Base-by-base conservation (phyloP, 2,797 vertebrate species). In the Lagocephalus sceleratus region DNA sequence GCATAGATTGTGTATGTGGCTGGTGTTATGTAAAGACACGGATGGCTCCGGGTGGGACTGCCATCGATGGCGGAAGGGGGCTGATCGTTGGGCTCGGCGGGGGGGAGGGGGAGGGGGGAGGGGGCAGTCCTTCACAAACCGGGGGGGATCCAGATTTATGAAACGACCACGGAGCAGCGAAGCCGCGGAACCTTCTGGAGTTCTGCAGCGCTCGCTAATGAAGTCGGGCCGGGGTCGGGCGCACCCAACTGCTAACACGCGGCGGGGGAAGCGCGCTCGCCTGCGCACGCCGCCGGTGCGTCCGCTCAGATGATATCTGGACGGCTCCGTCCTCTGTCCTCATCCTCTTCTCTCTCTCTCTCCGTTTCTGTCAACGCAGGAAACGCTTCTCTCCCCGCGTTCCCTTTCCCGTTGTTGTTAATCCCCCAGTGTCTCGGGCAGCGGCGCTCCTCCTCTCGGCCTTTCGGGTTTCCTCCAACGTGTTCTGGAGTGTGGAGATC, bases 111-210 rank as follows among this genome's bases (percentile, higher is more conserved):
- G 32, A n/a, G 32, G 4, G 1, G 12, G 32, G 32, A 4, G 32
- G 32, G 14, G 14, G 32, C 4, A 12, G 32, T 35, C 32, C 11
- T 3, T 35, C 32, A 5, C 32, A 35, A 35, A 35, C 4, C 32
- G 14, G 11, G 32, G 11, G 32, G 12, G 14, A 14, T 35, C 14
- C 10, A 5, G 32, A 12, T 35, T 29, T 29, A 29, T 9, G 2
- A 29, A 29, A 29, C 26, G 11, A 2, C 10, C 11, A 14, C 32
- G 4, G 32, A 73, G 47, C 23, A 53, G 70, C 77, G 69, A 85
- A 84, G 87, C 75, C 71, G 72, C 82, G 77, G 75, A 84, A 10
- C 3, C 63, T 77, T 75, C 66, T 63, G 47, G 67, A 76, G 73
- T 80, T 67, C 55, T 11, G 60, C 44, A 45, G 59, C 75, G 71